Conservation (phyloP, 2,797 vertebrate genomes). For the Syncerus caffer region DNA sequence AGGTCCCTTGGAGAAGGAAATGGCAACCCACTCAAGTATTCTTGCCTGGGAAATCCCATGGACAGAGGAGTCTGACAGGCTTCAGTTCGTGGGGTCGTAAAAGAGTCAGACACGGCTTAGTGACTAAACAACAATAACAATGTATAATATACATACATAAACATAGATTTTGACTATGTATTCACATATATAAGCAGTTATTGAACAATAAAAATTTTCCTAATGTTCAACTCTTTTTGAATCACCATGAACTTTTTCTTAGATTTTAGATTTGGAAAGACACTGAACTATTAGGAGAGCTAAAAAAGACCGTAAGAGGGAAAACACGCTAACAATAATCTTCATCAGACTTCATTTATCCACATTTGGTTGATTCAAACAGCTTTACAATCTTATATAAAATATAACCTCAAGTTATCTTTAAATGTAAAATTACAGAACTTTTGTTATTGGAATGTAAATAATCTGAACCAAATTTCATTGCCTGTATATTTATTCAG, state of each 20-base stretch:
- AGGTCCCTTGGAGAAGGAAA: neutral
- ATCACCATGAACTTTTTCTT: neutral
- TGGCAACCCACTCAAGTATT: neutral
- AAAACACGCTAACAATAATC: neutral
- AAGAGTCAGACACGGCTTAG: neutral
- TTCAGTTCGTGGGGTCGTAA: neutral
- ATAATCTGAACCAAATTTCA: neutral
- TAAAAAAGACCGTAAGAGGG: neutral
- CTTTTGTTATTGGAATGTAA: neutral
- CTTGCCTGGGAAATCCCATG: neutral
- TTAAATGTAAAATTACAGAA: neutral
- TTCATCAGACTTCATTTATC: neutral
- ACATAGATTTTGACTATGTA: neutral
- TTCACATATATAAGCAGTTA: neutral
- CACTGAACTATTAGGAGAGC: neutral
- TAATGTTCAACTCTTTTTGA: neutral
- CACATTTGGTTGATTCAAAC: neutral
- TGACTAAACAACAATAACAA: neutral
- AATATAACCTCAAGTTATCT: neutral
- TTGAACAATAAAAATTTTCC: neutral
- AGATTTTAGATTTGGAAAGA: neutral
- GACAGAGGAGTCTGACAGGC: neutral
- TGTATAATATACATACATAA: neutral
- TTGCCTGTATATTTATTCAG: neutral
- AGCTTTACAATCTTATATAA: slow-evolving; percentile 1